phyloP scores from a whole-genome alignment of 2,113 vertebrate species.

The Alosa alosa region DNA sequence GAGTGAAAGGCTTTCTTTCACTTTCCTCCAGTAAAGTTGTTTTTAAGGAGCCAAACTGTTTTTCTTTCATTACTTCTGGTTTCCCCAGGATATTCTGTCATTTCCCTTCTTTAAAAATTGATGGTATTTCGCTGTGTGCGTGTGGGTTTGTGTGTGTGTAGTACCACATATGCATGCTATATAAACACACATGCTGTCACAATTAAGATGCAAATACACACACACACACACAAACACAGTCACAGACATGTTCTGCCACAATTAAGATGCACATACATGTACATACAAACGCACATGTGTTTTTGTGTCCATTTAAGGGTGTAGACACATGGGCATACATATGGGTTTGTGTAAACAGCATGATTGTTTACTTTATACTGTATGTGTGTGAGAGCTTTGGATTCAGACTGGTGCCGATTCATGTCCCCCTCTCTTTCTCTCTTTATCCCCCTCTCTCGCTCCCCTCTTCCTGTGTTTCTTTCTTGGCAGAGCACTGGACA shows the following conservation, averaged over 20 bases:
- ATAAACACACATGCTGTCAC: neutral
- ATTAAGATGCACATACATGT: too few species aligned
- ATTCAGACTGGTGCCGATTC: too few species aligned
- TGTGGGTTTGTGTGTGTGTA: neutral
- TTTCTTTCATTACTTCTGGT: neutral
- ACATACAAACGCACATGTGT: neutral
- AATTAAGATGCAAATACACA: neutral
- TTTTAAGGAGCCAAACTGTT: neutral
- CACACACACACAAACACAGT: too few species aligned
- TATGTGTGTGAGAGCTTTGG: too few species aligned
- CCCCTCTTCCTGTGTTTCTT: constrained; percentile 30
- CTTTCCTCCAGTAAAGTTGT: neutral
- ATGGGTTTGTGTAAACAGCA: too few species aligned
- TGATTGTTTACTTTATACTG: too few species aligned
- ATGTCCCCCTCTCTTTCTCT: neutral
- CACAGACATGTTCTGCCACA: too few species aligned
- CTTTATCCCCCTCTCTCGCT: neutral
- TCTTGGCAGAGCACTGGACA: constrained; percentile 76
- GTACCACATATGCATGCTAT: neutral
- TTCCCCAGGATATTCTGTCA: neutral
- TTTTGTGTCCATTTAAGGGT: neutral
- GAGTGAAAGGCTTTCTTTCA: neutral
- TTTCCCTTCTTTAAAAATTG: constrained; percentile 1
- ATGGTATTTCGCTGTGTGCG: constrained; percentile 17
- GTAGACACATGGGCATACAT: neutral